Conservation (phyloP, 2,113 vertebrate genomes). For the Scophthalmus maximus region DNA sequence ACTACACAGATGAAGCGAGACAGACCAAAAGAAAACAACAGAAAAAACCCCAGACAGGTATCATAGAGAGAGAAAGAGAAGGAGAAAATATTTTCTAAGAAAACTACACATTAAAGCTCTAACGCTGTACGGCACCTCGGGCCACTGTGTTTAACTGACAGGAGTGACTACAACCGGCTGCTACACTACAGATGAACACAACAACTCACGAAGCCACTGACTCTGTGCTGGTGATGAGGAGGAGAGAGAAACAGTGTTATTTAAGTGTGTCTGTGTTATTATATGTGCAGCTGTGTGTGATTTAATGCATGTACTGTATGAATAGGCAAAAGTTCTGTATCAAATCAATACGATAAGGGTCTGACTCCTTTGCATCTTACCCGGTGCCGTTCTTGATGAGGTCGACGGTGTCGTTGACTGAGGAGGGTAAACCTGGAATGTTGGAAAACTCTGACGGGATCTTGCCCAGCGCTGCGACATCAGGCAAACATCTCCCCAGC, state of each 20-base stretch:
- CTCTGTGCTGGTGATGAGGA: conserved; percentile 65
- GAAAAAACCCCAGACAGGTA: neutral
- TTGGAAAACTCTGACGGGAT: conserved; percentile 46
- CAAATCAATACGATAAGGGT: neutral
- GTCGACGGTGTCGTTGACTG: conserved; percentile 53
- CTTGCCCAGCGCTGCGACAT: conserved; percentile 18
- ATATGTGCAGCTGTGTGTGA: neutral
- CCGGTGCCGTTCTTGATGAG: conserved; percentile 73
- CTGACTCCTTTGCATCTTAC: conserved; percentile 61
- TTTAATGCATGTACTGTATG: conserved; percentile 1
- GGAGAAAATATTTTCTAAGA: neutral
- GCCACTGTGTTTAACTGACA: neutral
- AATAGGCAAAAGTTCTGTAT: too few species aligned
- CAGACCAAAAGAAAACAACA: neutral
- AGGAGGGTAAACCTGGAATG: conserved; percentile 35
- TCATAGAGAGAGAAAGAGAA: neutral
- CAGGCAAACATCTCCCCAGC: conserved; percentile 87
- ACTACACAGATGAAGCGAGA: conserved; percentile 4
- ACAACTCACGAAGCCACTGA: conserved; percentile 61
- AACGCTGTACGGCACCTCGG: neutral
- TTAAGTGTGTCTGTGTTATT: neutral
- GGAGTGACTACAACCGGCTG: conserved; percentile 29
- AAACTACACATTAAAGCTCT: neutral
- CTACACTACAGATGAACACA: conserved; percentile 40
- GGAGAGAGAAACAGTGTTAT: conserved; percentile 51